Evolutionary conservation across 2,888 invertebrate genomes (phyloP).

Genomic region (Eulithis testata): DNA sequence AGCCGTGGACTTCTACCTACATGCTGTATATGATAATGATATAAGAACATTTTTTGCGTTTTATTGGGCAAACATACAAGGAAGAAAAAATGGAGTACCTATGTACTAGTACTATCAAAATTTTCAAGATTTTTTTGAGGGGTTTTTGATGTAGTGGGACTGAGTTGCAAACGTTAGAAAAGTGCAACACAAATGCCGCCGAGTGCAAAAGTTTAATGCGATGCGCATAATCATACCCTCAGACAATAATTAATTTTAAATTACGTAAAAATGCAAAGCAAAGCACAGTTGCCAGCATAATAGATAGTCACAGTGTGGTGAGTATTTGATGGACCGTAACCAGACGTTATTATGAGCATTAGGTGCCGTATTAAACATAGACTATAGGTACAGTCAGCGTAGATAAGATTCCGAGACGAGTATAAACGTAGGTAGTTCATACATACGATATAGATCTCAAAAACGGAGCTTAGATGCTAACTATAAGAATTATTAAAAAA

Average conservation of each 20-base stretch:
- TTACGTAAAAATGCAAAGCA: slow-evolving; percentile 54
- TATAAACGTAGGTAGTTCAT: background rate
- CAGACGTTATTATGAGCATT: slow-evolving; percentile 21
- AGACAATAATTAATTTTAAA: slow-evolving; percentile 52
- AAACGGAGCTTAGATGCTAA: too few species aligned
- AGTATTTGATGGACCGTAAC: slow-evolving; percentile 49
- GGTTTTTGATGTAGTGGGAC: too few species aligned
- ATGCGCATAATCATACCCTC: slow-evolving; percentile 49
- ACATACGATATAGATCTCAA: background rate
- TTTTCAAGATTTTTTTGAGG: too few species aligned
- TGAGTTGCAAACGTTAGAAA: background rate
- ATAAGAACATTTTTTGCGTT: too few species aligned
- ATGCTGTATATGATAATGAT: too few species aligned
- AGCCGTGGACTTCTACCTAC: too few species aligned
- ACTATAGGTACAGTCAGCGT: background rate
- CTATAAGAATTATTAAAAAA: too few species aligned
- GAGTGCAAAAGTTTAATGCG: slow-evolving; percentile 28
- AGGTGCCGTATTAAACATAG: slow-evolving; percentile 20
- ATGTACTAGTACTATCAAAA: too few species aligned
- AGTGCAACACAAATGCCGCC: background rate
- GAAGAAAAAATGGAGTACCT: too few species aligned
- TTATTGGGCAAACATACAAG: too few species aligned
- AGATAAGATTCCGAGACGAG: too few species aligned
- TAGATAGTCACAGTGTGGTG: slow-evolving; percentile 47
- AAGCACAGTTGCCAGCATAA: slow-evolving; percentile 34